Percentiles rank a stretch among this genome's conserved stretches.
Evolutionary conservation across 2,797 vertebrate genomes (phyloP).

Genomic region (Apogon talboti): DNA sequence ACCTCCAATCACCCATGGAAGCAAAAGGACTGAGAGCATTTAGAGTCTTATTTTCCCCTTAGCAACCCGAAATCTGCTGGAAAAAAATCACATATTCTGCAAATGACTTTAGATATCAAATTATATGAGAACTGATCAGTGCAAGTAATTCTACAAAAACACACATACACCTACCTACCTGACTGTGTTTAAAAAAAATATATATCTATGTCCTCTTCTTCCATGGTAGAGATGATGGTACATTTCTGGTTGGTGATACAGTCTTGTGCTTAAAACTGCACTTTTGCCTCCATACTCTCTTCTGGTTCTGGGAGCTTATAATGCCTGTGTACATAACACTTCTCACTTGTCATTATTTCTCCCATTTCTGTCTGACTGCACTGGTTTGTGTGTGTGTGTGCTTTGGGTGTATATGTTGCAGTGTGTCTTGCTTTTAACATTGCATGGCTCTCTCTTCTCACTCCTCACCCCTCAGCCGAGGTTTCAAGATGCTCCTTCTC

Average conservation of each 20-base stretch:
- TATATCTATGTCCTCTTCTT: slow-evolving; percentile 53
- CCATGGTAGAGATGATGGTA: slow-evolving; percentile 68
- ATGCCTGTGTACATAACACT: slow-evolving; percentile 51
- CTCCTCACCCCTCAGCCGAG: slow-evolving; percentile 15
- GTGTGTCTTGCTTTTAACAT: slow-evolving; percentile 28
- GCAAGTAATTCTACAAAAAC: neutral
- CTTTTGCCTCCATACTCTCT: slow-evolving; percentile 53
- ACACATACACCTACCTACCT: too few species aligned
- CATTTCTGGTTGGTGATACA: slow-evolving; percentile 55
- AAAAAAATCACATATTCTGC: neutral
- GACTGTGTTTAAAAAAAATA: too few species aligned
- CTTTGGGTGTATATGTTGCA: neutral
- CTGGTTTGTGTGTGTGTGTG: slow-evolving; percentile 25
- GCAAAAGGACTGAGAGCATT: slow-evolving; percentile 46
- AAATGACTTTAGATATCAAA: neutral
- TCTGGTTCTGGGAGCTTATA: slow-evolving; percentile 41
- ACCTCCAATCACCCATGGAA: slow-evolving; percentile 76
- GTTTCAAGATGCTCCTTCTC: slow-evolving; percentile 24
- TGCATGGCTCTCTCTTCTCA: slow-evolving; percentile 60
- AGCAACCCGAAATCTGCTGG: too few species aligned
- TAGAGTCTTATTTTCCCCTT: neutral
- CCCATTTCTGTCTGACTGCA: slow-evolving; percentile 46
- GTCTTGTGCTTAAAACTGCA: slow-evolving; percentile 53
- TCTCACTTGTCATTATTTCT: slow-evolving; percentile 45
- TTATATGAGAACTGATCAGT: neutral